phyloP scores from a whole-genome alignment of 92 coral and sea anemone species.

The Bergia puertoricense region DNA sequence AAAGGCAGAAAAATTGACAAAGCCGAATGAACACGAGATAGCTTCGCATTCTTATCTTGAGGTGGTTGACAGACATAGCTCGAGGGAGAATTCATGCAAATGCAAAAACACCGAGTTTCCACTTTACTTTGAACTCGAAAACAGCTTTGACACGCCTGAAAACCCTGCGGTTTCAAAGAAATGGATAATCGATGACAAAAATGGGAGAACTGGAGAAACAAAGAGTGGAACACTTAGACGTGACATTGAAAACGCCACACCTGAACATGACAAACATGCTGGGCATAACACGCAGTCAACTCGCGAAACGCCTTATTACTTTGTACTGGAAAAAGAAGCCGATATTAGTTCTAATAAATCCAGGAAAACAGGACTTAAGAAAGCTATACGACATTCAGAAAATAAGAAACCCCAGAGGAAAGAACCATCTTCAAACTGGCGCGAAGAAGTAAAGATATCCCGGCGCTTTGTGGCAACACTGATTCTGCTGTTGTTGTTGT shows the following conservation, averaged over 20 bases:
- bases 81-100: neutral
- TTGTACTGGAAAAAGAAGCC: conserved; percentile 7
- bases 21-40: neutral
- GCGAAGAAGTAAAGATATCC: neutral
- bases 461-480: neutral
- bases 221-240: no score
- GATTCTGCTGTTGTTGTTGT: conserved; percentile 22
- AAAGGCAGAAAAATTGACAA: neutral
- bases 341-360: neutral
- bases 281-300: neutral
- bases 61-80: neutral
- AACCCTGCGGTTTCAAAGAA: neutral
- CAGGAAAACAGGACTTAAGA: neutral
- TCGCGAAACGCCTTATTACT: conserved; percentile 12
- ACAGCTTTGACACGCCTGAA: neutral
- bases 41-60: neutral
- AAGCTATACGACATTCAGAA: neutral
- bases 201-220: neutral
- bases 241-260: neutral
- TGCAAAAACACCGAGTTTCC: neutral
- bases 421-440: neutral
- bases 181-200: neutral
- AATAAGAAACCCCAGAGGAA: neutral
- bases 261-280: neutral
- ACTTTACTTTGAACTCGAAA: conserved; percentile 14